Base-by-base conservation (phyloP, 2,888 invertebrate genomes). In the Conistra vaccinii region DNA sequence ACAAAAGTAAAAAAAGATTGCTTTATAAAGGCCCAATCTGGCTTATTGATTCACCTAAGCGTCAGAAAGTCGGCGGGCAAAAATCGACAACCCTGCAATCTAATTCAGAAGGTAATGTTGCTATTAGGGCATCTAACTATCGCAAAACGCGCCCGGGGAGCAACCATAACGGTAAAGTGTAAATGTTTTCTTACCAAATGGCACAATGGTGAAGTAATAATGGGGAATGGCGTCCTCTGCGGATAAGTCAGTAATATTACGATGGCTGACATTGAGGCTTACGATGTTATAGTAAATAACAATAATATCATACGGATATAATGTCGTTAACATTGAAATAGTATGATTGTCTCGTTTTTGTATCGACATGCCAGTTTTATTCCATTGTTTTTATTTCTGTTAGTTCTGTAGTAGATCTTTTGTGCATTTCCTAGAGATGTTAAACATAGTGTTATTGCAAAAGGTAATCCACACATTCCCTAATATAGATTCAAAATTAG, bases 131-230 rank as follows among this genome's bases (percentile, higher is more conserved):
- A 73, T 68, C 80, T 75, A 75, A 83, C 83, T 83, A 83, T 80
- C 62, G 17, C 69, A 66, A 80, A 69, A 68, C 65, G 65, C 70
- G 73, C 63, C 62, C 53, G 14, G 76, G 76, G 85, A 78, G 42
- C 66, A 60, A 63, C 35, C 76, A 80, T 83, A 83, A 83, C 76
- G 66, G 62, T 80, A 76, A 83, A 84, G 68, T 69, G 85, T 81
- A 70, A 84, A 73, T 78, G 78, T 85, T 83, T 85, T 85, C 85
- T 83, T 83, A 55, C 73, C 77, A 80, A 80, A 76, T 62, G 83
- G 72, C 61, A 73, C 74, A 79, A 81, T 84, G 69, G 73, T 78
- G 74, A 66, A 74, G 81, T 68, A 72, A 80, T 85, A 78, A 80
- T 80, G 66, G 70, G 0, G n/a, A 60, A 76, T 65, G 42, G 76